Evolutionary conservation across 1,140 invertebrate genomes (phyloP), one percentile per base, ranked within the genome.

Genomic region (Meloidogyne exigua): DNA sequence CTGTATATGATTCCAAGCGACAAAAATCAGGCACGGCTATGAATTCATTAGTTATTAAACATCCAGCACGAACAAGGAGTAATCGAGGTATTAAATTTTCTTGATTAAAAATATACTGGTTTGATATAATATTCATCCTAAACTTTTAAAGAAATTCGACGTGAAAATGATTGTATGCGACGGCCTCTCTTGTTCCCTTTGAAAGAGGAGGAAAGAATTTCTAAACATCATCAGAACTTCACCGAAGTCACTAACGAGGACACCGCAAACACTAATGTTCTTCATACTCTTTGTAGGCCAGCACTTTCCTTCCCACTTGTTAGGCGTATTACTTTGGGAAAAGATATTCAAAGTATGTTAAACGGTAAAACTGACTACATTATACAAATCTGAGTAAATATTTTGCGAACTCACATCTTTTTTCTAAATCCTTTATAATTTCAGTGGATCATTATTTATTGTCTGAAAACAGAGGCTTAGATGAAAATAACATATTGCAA

Each of bases 391-490:
- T n/a, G n/a, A n/a, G n/a, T n/a, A n/a, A n/a, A n/a, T n/a, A n/a
- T n/a, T n/a, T n/a, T n/a, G n/a, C n/a, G n/a, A n/a, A n/a, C n/a
- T n/a, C n/a, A n/a, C n/a, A n/a, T n/a, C n/a, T n/a, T n/a, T n/a
- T n/a, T n/a, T n/a, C n/a, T n/a, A n/a, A n/a, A n/a, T n/a, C n/a
- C n/a, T 39, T 10, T 10, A 18, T 23, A 0, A 23, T n/a, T 68
- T 68, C 15, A 71, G 71, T 73, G n/a, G 65, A 73, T 36, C 71
- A 73, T 63, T 73, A 73, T 73, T 64, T 73, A 65, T n/a, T 73
- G 15, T 64, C 42, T 25, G 71, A 73, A 36, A 65, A 39, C 21
- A 39, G 25, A 67, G 26, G 15, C 1, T 18, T 32, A 18, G 15
- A 2, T 32, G 65, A n/a, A 18, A 18, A 2, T 32, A n/a, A n/a